Base-by-base conservation (phyloP, 2,113 vertebrate genomes). In the Hydrochoerus hydrochaeris region DNA sequence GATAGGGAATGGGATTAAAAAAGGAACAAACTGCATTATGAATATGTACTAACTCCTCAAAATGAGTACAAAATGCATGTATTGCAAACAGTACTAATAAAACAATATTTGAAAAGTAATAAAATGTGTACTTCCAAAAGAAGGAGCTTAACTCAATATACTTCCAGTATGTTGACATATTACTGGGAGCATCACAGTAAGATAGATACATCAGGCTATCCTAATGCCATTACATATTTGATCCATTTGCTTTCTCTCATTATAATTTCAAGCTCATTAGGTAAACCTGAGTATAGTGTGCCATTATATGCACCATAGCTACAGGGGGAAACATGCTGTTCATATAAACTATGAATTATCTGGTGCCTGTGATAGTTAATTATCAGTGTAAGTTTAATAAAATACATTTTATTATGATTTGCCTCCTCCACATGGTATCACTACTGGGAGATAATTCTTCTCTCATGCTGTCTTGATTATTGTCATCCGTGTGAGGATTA, bases 401-500 rank as follows among this genome's bases (percentile, higher is more conserved):
- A 88, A 87, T 65, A 80, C 57, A n/a, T n/a, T 78, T 91, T 93
- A 83, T 94, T 96, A 87, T 85, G n/a, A 86, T 91, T 86, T 91
- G 46, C 2, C 58, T 28, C 41, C 91, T 88, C 54, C 24, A 86
- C 78, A 30, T 93, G 13, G 81, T 80, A 38, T 90, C 67, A 84
- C 60, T 95, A 80, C 13, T 83, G 73, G 63, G 78, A 96, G 44
- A 93, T 60, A 94, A 86, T 96, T 86, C 44, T 92, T 35, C 83
- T 35, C 1, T 96, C 85, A 82, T 93, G 65, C 60, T 97, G 91
- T 93, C 60, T 95, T 97, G 65, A 94, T 94, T 96, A 94, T 97
- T 88, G 30, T 62, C 90, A 58, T 83, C 38, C 65, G 83, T n/a
- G 35, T 87, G 38, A 98, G 49, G 80, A 28, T 95, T 94, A 54